Base-by-base conservation (phyloP, 1,140 invertebrate species). In the Lasioglossum albipes region DNA sequence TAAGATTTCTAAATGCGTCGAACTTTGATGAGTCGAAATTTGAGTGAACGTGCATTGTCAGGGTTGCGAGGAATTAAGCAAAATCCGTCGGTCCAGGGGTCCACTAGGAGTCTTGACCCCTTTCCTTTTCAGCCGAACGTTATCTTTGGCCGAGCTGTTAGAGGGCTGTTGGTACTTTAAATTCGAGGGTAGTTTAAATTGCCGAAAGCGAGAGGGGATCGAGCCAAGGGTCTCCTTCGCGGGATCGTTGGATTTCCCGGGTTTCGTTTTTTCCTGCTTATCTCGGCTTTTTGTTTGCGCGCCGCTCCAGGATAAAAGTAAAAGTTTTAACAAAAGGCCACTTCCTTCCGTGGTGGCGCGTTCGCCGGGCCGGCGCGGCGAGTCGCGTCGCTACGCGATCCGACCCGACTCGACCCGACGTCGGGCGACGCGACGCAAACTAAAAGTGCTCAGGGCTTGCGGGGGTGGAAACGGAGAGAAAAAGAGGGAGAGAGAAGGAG, bases 321-420 rank as follows among this genome's bases (percentile, higher is more conserved):
- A 87, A 87, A 87, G 76, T 87, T 84, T 57, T 67, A 82, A 87
- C 85, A 86, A 84, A 82, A 77, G 69, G 74, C 74, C 73, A 83
- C 84, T 86, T 86, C 76, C 85, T 86, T 77, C 80, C 72, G 64
- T 74, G 71, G 74, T 75, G 71, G 65, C 66, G 76, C 84, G 75
- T 83, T 79, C 68, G 64, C 59, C 54, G 45, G 22, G 27, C 41
- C 52, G 72, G 27, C 68, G 52, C 62, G 31, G 13, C 62, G 62
- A n/a, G 7, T 2, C 7, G n/a, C 59, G 22, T 12, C 59, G 69
- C 74, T 62, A 54, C 62, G 72, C 84, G 71, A 79, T 22, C 52
- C 52, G 52, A 4, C 49, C 49, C n/a, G n/a, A 45, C 42, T 9
- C 73, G 71, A 45, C 62, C 68, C 84, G 70, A 61, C 59, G 7